These are phyloP conservation scores for Eupithecia inturbata DNA, from an alignment of 2,888 invertebrate genomes.

Conservation along the genomic window DNA sequence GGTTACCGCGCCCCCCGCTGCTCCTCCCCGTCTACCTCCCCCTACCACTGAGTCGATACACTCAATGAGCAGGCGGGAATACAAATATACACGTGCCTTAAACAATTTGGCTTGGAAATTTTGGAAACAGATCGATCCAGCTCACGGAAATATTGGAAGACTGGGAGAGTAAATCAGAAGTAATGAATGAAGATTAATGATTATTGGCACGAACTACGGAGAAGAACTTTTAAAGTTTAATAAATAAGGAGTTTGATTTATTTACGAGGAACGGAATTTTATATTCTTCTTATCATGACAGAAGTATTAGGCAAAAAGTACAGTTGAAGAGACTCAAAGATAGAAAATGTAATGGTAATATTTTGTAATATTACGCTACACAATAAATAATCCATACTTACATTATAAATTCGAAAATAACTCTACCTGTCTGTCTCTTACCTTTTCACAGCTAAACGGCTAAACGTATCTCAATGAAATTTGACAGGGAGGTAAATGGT, in stretches of 20 bases:
- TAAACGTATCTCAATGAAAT: no score
- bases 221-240: not conserved
- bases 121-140: conserved; percentile 23
- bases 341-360: not conserved
- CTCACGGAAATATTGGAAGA: conserved; percentile 19
- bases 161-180: not conserved
- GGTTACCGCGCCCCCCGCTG: conserved; percentile 66
- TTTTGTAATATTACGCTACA: not conserved
- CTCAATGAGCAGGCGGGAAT: conserved; percentile 58
- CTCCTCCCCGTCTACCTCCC: conserved; percentile 38
- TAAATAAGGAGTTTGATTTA: not conserved
- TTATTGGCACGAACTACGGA: not conserved
- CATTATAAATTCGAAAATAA: no score
- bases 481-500: no score
- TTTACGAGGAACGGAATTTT: not conserved
- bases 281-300: not conserved
- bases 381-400: no score
- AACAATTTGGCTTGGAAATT: conserved; percentile 33
- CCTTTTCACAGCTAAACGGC: no score
- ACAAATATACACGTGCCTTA: conserved; percentile 49
- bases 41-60: conserved; percentile 58
- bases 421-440: no score
- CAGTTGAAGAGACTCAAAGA: not conserved
- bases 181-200: not conserved
- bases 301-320: not conserved